phyloP scores from a whole-genome alignment of 92 coral and sea anemone genomes.

The Paragorgia papillata region DNA sequence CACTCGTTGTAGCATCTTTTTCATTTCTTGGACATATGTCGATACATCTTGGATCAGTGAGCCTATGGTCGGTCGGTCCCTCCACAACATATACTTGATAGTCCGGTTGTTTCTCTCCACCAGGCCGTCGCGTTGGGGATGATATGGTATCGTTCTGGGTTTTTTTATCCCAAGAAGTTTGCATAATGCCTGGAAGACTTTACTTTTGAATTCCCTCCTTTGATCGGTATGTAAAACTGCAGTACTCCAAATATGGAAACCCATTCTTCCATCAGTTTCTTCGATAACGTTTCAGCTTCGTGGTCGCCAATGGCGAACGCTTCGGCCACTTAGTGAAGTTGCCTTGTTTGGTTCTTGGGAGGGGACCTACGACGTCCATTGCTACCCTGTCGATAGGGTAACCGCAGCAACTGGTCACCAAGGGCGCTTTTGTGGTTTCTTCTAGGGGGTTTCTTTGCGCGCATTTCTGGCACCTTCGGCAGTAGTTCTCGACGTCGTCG shows the following conservation, averaged over 20 bases:
- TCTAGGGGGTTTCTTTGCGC: constrained; percentile 41
- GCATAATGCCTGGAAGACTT: constrained; percentile 44
- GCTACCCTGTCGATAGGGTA: constrained; percentile 56
- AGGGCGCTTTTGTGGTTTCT: constrained; percentile 24
- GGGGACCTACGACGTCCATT: constrained; percentile 44
- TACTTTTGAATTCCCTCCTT: constrained; percentile 32
- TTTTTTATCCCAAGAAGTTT: constrained; percentile 40
- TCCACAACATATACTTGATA: no score
- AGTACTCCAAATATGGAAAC: constrained; percentile 43
- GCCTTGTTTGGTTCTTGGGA: constrained; percentile 45
- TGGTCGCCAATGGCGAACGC: constrained; percentile 41
- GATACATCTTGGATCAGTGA: no score
- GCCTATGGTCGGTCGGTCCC: no score
- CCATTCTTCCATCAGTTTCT: constrained; percentile 49
- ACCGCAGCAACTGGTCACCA: constrained; percentile 34
- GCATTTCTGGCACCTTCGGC: constrained; percentile 42
- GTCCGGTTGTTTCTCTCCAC: no score
- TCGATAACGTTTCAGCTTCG: constrained; percentile 34
- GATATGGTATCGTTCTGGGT: constrained; percentile 39
- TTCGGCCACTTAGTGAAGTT: constrained; percentile 44
- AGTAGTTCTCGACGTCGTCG: no score
- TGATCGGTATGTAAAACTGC: constrained; percentile 19
- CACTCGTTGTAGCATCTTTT: background rate
- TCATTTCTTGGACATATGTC: no score
- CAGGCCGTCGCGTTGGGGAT: background rate